These are phyloP conservation scores for Druon quercuslanigerum DNA, from an alignment of 1,140 invertebrate genomes.

Conservation along the genomic window DNA sequence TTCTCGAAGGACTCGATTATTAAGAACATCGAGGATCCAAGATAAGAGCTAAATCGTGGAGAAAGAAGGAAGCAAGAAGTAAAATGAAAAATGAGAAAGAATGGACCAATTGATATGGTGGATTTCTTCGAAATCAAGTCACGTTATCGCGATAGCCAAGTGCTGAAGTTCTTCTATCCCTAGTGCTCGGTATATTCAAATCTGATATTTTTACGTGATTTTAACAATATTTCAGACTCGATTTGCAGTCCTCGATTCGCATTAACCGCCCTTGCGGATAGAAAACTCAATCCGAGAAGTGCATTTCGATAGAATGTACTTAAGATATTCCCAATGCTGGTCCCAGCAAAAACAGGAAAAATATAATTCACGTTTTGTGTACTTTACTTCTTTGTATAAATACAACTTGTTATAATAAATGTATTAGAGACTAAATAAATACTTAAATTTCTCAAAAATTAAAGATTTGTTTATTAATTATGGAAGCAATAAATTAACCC, in stretches of 20 bases:
- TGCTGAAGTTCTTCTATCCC: not conserved
- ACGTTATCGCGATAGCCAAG: not conserved
- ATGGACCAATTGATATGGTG: not conserved
- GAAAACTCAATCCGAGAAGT: not conserved
- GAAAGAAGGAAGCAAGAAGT: not conserved
- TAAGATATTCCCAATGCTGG: conserved; percentile 31
- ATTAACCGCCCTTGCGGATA: too few relatives aligned
- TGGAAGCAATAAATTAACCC: too few relatives aligned
- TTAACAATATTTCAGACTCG: not conserved
- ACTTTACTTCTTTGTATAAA: not conserved
- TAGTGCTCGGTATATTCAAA: not conserved
- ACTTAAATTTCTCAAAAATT: conserved; percentile 36
- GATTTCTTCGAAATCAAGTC: not conserved
- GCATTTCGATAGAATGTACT: conserved; percentile 49
- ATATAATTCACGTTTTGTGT: conserved; percentile 14
- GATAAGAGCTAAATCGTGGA: not conserved
- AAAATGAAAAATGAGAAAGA: not conserved
- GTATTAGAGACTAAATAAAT: conserved; percentile 28
- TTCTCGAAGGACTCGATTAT: not conserved
- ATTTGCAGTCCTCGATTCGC: too few relatives aligned
- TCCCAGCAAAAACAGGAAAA: conserved; percentile 9
- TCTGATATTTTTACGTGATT: conserved; percentile 5
- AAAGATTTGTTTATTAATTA: conserved; percentile 50
- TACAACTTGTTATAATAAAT: conserved; percentile 27
- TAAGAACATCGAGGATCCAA: not conserved